Evolutionary conservation across 2,888 invertebrate species (phyloP).

Genomic region (Tetranychus truncatus): DNA sequence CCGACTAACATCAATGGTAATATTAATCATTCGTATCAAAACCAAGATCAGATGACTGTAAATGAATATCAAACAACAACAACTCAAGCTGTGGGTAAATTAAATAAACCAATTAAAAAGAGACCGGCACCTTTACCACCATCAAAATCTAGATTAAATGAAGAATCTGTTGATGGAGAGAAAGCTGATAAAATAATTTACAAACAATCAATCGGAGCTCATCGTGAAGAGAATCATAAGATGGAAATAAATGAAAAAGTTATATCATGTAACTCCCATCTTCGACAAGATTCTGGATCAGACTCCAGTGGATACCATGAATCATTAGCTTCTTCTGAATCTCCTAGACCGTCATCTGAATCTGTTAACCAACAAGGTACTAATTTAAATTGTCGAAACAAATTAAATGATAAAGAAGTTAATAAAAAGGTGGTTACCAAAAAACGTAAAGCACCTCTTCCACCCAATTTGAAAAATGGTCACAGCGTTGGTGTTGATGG

Average conservation of each 20-base stretch:
- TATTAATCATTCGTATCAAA: neutral
- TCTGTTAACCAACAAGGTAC: slow-evolving; percentile 24
- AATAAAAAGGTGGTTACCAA: neutral
- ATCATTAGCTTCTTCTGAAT: slow-evolving; percentile 10
- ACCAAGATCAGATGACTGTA: neutral
- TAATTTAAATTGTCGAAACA: slow-evolving; percentile 19
- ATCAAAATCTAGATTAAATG: neutral
- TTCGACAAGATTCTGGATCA: slow-evolving; percentile 20
- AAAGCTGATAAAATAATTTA: neutral
- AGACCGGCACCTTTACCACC: neutral
- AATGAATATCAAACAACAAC: neutral
- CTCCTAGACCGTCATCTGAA: slow-evolving; percentile 12
- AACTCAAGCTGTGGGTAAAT: neutral
- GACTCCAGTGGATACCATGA: slow-evolving; percentile 23
- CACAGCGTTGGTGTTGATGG: neutral
- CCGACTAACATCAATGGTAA: neutral
- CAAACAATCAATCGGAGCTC: neutral
- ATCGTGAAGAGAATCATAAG: neutral
- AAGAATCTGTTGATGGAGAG: neutral
- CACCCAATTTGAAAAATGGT: neutral
- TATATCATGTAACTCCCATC: neutral
- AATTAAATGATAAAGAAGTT: slow-evolving; percentile 13
- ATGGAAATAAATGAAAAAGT: neutral
- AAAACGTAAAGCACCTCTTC: neutral
- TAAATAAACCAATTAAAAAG: neutral